Base-by-base conservation (phyloP, 2,113 vertebrate species). In the Oreochromis niloticus region DNA sequence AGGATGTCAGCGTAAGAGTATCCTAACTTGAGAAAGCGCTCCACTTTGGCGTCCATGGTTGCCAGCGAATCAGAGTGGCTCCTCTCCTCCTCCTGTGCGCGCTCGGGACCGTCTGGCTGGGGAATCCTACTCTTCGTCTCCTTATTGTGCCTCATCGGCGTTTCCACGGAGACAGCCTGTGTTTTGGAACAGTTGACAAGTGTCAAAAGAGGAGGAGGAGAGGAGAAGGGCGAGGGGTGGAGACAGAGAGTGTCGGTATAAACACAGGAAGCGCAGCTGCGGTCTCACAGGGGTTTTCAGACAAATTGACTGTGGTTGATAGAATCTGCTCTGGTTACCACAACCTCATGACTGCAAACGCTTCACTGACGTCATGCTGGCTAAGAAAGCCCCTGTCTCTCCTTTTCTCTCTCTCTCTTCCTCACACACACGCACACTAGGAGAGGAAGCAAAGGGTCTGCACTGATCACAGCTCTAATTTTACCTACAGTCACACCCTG, bases 21-120 rank as follows among this genome's bases (percentile, higher is more conserved):
- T 17, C 98, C 98, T 87, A 99, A 90, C 94, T 98, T 98, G 86
- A 96, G 96, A 89, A 98, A 98, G 11, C 97, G 97, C 32, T 98
- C 97, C 94, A 98, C 94, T 73, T 97, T 98, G 94, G 84, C 93
- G 83, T 97, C 97, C 96, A 97, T 96, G 27, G 24, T 48, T 17
- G 22, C 9, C 2, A 3, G 71, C 7, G 41, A 9, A 9, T 83
- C 73, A 30, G 66, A 36, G 63, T 57, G n/a, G 24, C 17, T 48
- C 57, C 30, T 85, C 34, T 75, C 10, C 68, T 71, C 11, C 12
- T 52, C 27, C 78, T 24, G 10, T 30, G 24, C 59, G 81, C 10
- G 50, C 57, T 90, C 78, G 2, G 56, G 81, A 36, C 75, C 43
- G 75, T 61, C 80, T 46, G 63, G 2, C 32, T 4, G 59, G 92